phyloP scores from a whole-genome alignment of 2,113 vertebrate species.

The Salvelinus namaycush region DNA sequence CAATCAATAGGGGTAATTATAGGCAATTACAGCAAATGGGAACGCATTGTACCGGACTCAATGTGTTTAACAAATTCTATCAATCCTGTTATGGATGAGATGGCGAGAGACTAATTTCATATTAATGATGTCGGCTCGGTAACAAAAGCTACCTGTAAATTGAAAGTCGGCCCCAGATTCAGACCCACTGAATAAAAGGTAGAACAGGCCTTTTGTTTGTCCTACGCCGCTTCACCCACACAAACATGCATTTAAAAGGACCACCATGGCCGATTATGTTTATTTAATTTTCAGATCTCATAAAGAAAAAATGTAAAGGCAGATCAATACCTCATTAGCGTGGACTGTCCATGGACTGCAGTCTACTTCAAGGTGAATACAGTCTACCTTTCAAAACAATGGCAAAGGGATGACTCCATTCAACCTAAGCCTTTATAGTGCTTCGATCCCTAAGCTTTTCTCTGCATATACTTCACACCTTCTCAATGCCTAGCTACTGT shows the following conservation, averaged over 20 bases:
- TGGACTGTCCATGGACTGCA: constrained; percentile 32
- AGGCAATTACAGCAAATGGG: constrained; percentile 78
- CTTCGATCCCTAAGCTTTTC: neutral
- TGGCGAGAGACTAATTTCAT: constrained; percentile 50
- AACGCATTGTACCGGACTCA: constrained; percentile 65
- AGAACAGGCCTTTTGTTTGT: neutral
- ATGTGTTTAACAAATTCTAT: constrained; percentile 73
- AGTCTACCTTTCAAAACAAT: constrained; percentile 1
- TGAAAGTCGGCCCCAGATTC: neutral
- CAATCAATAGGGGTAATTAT: constrained; percentile 80
- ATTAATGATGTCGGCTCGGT: constrained; percentile 61
- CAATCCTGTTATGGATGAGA: constrained; percentile 49
- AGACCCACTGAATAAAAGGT: neutral
- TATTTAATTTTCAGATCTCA: constrained; percentile 9
- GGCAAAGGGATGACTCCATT: neutral
- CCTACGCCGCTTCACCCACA: neutral
- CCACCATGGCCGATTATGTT: constrained; percentile 50
- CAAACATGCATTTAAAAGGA: constrained; percentile 40
- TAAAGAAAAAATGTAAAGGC: constrained; percentile 42
- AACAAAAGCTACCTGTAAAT: constrained; percentile 48
- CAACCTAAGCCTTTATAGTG: neutral
- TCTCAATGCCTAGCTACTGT: constrained; percentile 28
- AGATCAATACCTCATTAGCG: constrained; percentile 68
- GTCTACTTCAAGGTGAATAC: constrained; percentile 60
- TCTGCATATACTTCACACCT: constrained; percentile 12